These are phyloP conservation scores for Drosophila subquinaria DNA, from an alignment of 2,888 invertebrate genomes.

Conservation along the genomic window DNA sequence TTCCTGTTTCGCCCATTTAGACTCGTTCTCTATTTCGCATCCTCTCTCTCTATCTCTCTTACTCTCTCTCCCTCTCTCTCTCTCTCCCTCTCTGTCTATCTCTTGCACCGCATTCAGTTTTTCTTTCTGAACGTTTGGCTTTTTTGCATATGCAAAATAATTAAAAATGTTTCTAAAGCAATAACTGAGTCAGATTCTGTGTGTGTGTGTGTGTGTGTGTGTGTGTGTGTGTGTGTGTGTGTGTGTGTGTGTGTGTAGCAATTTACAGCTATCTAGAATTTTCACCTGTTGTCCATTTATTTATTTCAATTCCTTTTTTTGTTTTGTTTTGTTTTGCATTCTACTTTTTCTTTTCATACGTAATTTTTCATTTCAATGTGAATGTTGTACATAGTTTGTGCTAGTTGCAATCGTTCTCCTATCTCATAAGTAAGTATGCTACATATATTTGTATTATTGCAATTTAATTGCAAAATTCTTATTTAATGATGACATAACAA, in stretches of 20 bases:
- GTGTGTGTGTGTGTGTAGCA: slow-evolving; percentile 18
- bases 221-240: slow-evolving; percentile 5
- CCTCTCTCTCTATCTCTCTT: neutral
- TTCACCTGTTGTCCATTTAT: slow-evolving; percentile 42
- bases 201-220: slow-evolving; percentile 8
- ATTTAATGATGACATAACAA: slow-evolving; percentile 1
- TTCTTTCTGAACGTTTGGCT: slow-evolving; percentile 8
- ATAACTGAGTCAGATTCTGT: slow-evolving; percentile 17
- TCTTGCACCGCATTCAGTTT: neutral
- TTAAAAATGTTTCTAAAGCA: slow-evolving; percentile 37
- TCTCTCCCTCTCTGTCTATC: neutral
- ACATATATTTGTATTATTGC: slow-evolving; percentile 8
- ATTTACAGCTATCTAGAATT: slow-evolving; percentile 40
- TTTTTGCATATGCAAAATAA: slow-evolving; percentile 22
- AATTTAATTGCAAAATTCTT: slow-evolving; percentile 25
- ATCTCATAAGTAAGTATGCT: slow-evolving; percentile 13
- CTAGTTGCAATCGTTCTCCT: slow-evolving; percentile 5
- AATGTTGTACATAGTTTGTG: slow-evolving; percentile 19
- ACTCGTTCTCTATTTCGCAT: neutral
- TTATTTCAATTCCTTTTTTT: slow-evolving; percentile 25
- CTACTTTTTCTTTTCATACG: neutral
- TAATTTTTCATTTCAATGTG: slow-evolving; percentile 16
- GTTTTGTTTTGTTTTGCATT: slow-evolving; percentile 8
- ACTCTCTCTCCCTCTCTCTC: neutral
- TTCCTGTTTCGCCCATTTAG: slow-evolving; percentile 37